These are phyloP conservation scores for Argynnis bischoffii DNA, from an alignment of 2,888 invertebrate species.

Conservation along the genomic window DNA sequence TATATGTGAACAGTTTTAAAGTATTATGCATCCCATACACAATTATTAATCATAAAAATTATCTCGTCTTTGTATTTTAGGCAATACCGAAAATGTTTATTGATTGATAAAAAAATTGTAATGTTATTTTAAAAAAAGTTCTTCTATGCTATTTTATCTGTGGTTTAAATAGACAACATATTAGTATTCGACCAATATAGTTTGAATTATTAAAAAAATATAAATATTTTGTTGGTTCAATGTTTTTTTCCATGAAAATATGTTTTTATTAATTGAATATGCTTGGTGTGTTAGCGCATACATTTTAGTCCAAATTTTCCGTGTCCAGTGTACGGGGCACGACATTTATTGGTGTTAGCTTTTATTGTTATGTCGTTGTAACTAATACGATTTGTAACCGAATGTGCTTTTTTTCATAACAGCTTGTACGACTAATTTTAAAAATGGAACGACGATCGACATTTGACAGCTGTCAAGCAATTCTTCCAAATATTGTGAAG, in stretches of 20 bases:
- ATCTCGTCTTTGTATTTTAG: too few relatives aligned
- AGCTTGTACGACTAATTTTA: slow-evolving; percentile 60
- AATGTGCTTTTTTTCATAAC: slow-evolving; percentile 47
- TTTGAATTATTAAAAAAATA: slow-evolving; percentile 33
- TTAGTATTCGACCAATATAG: slow-evolving; percentile 34
- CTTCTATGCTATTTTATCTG: slow-evolving; percentile 11
- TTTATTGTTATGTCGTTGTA: slow-evolving; percentile 50
- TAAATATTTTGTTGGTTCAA: slow-evolving; percentile 25
- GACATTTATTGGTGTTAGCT: slow-evolving; percentile 52
- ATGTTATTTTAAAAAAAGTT: slow-evolving; percentile 17
- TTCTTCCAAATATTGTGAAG: slow-evolving; percentile 82
- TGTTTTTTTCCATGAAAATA: neutral
- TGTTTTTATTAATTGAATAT: slow-evolving; percentile 9
- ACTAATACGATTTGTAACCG: slow-evolving; percentile 44
- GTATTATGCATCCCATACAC: neutral
- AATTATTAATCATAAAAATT: too few relatives aligned
- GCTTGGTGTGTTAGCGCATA: slow-evolving; percentile 41
- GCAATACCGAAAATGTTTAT: too few relatives aligned
- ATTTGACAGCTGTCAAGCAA: slow-evolving; percentile 63
- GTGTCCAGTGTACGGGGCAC: slow-evolving; percentile 40
- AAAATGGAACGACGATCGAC: slow-evolving; percentile 51
- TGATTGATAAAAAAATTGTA: neutral
- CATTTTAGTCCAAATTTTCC: slow-evolving; percentile 39
- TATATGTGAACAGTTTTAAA: slow-evolving; percentile 31
- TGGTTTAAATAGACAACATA: slow-evolving; percentile 13